These are phyloP conservation scores for Zoanthus sansibaricus DNA, from an alignment of 92 coral and sea anemone genomes.

Conservation along the genomic window DNA sequence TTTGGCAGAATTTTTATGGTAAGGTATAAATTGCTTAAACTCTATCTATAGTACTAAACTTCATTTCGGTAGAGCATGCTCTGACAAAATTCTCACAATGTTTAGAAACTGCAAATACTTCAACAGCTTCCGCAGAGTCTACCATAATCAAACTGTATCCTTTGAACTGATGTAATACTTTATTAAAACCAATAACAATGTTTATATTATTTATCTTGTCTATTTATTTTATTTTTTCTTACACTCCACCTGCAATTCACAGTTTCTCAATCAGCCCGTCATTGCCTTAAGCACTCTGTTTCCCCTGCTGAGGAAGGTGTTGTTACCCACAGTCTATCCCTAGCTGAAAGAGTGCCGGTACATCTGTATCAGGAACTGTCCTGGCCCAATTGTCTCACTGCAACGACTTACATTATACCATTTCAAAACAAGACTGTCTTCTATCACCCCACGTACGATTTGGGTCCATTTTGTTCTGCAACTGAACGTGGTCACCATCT, in stretches of 20 bases:
- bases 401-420: constrained; percentile 37
- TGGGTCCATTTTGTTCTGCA: constrained; percentile 30
- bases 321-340: not conserved
- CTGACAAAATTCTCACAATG: not conserved
- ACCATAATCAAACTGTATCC: not conserved
- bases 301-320: not conserved
- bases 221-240: too few relatives aligned
- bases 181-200: not conserved
- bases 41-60: not conserved
- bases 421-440: constrained; percentile 57
- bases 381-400: constrained; percentile 29
- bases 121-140: not conserved
- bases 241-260: not conserved
- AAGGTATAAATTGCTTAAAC: too few relatives aligned
- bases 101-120: constrained; percentile 7
- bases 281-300: not conserved
- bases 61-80: not conserved
- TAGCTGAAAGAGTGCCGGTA: not conserved
- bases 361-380: not conserved
- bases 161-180: not conserved
- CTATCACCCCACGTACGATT: constrained; percentile 43
- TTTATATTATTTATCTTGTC: not conserved
- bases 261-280: constrained; percentile 14
- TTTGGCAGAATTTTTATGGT: too few relatives aligned
- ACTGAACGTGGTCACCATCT: constrained; percentile 47